Conservation (phyloP, 1,140 invertebrate genomes). For the Drosophila sucinea region DNA sequence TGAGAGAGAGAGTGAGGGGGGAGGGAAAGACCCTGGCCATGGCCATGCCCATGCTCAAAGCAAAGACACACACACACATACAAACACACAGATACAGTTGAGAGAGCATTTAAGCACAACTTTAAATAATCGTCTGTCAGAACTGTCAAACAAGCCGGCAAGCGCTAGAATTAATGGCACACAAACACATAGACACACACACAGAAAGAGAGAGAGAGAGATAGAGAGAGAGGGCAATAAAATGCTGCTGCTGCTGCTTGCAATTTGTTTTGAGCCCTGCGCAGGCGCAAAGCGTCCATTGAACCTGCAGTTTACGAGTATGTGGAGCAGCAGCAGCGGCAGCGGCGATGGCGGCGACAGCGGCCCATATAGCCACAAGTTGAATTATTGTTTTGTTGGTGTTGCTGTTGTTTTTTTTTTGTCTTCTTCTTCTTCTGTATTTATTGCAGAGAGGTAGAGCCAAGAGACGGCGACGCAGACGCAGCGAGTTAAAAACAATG, state of each 20-base stretch:
- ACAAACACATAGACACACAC: constrained; percentile 33
- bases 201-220: constrained; percentile 16
- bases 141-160: constrained; percentile 83
- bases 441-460: constrained; percentile 19
- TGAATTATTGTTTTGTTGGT: constrained; percentile 80
- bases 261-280: constrained; percentile 73
- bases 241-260: constrained; percentile 29
- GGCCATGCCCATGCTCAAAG: constrained; percentile 10
- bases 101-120: constrained; percentile 79
- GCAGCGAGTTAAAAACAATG: constrained; percentile 80
- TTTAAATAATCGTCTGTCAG: constrained; percentile 84
- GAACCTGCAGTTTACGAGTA: constrained; percentile 63
- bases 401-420: constrained; percentile 30
- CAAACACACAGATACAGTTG: constrained; percentile 9
- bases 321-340: constrained; percentile 45
- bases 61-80: constrained; percentile 2
- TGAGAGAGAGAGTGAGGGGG: background rate
- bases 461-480: constrained; percentile 60
- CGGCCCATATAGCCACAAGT: constrained; percentile 53
- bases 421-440: constrained; percentile 31
- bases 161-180: constrained; percentile 83
- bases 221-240: constrained; percentile 18
- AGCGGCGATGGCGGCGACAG: constrained; percentile 28
- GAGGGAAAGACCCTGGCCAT: constrained; percentile 12
- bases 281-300: constrained; percentile 78